These are phyloP conservation scores for Erpetoichthys calabaricus DNA, from an alignment of 2,797 vertebrate genomes.

Conservation along the genomic window DNA sequence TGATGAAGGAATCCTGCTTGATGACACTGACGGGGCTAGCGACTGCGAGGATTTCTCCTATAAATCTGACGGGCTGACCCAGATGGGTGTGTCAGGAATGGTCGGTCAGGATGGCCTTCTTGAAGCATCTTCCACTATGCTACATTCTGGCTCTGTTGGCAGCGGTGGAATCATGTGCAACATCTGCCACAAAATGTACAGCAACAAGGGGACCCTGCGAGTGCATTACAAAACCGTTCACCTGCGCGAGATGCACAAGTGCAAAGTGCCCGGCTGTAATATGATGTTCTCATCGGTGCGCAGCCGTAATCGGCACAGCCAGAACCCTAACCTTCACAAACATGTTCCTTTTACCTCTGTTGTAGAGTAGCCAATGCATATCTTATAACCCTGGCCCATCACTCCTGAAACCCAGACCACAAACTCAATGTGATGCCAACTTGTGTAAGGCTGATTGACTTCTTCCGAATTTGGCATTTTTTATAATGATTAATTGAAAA, in stretches of 20 bases:
- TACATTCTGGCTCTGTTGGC: conserved; percentile 62
- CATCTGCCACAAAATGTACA: conserved; percentile 98
- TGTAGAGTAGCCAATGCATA: conserved; percentile 64
- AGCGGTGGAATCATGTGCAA: conserved; percentile 84
- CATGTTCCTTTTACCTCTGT: conserved; percentile 79
- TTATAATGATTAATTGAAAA: background rate
- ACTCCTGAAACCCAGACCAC: conserved; percentile 2
- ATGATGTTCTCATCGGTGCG: conserved; percentile 97
- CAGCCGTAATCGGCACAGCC: conserved; percentile 91
- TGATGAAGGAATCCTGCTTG: conserved; percentile 87
- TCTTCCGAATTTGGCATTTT: conserved; percentile 7
- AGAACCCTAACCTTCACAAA: conserved; percentile 97
- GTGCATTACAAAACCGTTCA: conserved; percentile 98
- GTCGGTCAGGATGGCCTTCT: conserved; percentile 19
- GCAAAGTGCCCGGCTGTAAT: conserved; percentile 91
- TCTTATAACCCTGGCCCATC: background rate
- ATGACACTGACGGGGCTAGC: conserved; percentile 79
- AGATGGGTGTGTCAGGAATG: conserved; percentile 21
- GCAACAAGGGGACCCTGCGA: conserved; percentile 94
- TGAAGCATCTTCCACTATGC: conserved; percentile 56
- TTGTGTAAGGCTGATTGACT: conserved; percentile 8
- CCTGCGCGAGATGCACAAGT: conserved; percentile 96
- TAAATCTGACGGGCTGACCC: conserved; percentile 46
- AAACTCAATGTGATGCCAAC: background rate
- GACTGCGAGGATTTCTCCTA: conserved; percentile 76